phyloP scores from a whole-genome alignment of 1,140 invertebrate species.

The Drosophila equinoxialis region DNA sequence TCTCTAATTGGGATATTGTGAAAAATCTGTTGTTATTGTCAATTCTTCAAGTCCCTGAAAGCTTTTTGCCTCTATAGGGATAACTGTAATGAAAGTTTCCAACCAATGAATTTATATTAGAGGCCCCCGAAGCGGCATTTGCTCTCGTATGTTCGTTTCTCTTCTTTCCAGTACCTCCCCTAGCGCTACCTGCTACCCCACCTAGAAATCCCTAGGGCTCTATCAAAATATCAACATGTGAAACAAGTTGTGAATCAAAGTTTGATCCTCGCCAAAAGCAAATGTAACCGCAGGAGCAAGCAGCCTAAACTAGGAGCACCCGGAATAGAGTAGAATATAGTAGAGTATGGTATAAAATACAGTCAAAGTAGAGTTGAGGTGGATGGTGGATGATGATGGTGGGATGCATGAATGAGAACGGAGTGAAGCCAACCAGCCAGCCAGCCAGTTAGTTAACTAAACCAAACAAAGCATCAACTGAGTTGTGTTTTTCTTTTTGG shows the following conservation, averaged over 20 bases:
- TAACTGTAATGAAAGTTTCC: neutral
- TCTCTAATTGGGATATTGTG: no score
- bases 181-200: neutral
- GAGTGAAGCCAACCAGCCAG: neutral
- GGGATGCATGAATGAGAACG: neutral
- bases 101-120: constrained; percentile 1
- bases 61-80: neutral
- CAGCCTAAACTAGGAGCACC: constrained; percentile 30
- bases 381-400: neutral
- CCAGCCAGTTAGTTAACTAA: constrained; percentile 34
- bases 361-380: neutral
- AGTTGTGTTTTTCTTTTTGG: constrained; percentile 31
- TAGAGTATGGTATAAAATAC: neutral
- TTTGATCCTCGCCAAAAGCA: constrained; percentile 62
- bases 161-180: neutral
- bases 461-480: constrained; percentile 52
- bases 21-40: no score
- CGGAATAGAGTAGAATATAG: constrained; percentile 1
- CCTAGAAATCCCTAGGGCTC: constrained; percentile 14
- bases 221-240: constrained; percentile 49
- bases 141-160: neutral
- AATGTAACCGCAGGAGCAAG: neutral
- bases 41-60: neutral
- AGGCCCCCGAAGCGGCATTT: neutral
- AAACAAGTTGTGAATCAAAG: constrained; percentile 57